These are phyloP conservation scores for Probosciger aterrimus DNA, from an alignment of 2,113 vertebrate species.

Conservation along the genomic window DNA sequence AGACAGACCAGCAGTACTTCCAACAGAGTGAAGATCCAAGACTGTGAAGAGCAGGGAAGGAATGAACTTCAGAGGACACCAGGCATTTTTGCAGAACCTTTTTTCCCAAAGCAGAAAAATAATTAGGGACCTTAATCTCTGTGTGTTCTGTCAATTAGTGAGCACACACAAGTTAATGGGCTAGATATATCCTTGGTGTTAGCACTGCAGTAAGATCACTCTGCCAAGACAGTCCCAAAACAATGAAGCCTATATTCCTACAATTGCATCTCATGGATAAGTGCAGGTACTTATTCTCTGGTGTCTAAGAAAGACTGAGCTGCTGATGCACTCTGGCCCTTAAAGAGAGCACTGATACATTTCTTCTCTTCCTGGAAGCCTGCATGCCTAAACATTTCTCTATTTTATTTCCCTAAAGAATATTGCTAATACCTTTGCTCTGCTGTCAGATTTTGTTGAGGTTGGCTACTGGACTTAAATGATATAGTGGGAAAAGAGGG, in stretches of 20 bases:
- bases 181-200: background rate
- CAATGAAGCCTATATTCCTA: slow-evolving; percentile 6
- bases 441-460: background rate
- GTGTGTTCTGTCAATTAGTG: background rate
- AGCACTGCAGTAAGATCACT: background rate
- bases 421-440: background rate
- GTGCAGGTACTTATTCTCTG: slow-evolving; percentile 26
- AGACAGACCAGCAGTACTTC: background rate
- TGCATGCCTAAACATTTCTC: background rate
- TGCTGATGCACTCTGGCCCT: slow-evolving; percentile 10
- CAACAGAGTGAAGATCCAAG: background rate
- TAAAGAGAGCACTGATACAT: background rate
- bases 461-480: background rate
- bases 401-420: background rate
- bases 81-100: background rate
- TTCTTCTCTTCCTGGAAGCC: slow-evolving; percentile 35
- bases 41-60: background rate
- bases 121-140: background rate
- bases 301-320: background rate
- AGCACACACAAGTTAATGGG: slow-evolving; percentile 37
- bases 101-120: background rate
- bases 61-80: background rate
- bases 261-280: slow-evolving; percentile 41
- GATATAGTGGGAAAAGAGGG: background rate
- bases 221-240: slow-evolving; percentile 27